Base-by-base conservation (phyloP, 2,888 invertebrate species). In the Pristionchus arcanus region DNA sequence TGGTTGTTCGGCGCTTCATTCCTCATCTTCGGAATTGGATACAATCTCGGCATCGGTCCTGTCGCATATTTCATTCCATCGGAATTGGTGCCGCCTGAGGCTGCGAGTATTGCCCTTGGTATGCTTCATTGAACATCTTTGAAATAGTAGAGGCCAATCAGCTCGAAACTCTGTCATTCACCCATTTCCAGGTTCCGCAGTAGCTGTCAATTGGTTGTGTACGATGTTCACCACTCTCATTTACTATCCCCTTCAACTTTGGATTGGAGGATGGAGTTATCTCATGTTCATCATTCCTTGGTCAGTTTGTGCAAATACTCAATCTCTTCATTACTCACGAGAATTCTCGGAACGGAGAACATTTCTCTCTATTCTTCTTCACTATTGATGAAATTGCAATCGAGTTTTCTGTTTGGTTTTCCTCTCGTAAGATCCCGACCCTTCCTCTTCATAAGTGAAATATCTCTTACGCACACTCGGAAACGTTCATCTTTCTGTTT, bases 41-140 rank as follows among this genome's bases (percentile, higher is more conserved):
- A 94, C 90, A 94, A 94, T 89, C 90, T 94, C 87, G 94, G 94
- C 21, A 90, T 91, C n/a, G 94, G 94, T 13, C 94, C 94, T 37
- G 91, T 94, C 16, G 91, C 93, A 7, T 94, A 94, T 85, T 94
- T 94, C 81, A 90, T 94, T 2, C 93, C 94, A 0, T 93, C 92
- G 0, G 94, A 94, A 81, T 89, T 94, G n/a, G 94, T 94, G 21
- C 77, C 83, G 0, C 71, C 90, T 1, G 90, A 92, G 42, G 90
- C 91, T 2, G 90, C 90, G 2, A 89, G 91, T 15, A 87, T 88
- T 19, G 90, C 92, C 0, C 81, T 92, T 16, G 89, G 89, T 89
- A 81, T 11, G 77, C 55, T 34, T 85, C 19, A 9, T 34, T 25
- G 42, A 37, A 3, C 2, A 28, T 68, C 28, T 25, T 2, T 25